These are phyloP conservation scores for Omphaloscelis lunosa DNA, from an alignment of 2,888 invertebrate species.

Conservation along the genomic window DNA sequence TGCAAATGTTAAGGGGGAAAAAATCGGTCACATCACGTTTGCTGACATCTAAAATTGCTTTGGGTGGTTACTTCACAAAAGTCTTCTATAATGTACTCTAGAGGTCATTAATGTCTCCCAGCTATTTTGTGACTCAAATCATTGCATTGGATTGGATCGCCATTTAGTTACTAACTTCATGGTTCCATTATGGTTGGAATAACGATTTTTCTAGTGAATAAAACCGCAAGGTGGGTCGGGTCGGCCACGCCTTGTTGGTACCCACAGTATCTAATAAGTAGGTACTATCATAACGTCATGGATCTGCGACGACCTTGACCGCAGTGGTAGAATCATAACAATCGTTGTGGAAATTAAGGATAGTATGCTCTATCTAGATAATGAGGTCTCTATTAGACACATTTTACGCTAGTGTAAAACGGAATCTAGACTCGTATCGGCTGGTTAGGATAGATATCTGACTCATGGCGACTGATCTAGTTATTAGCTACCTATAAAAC, in stretches of 20 bases:
- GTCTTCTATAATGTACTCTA: slow-evolving; percentile 17
- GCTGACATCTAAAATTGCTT: slow-evolving; percentile 31
- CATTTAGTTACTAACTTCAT: slow-evolving; percentile 55
- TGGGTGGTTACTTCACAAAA: neutral
- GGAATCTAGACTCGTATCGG: slow-evolving; percentile 9
- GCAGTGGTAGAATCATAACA: slow-evolving; percentile 71
- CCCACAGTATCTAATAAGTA: slow-evolving; percentile 62
- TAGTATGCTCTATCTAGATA: slow-evolving; percentile 57
- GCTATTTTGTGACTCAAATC: slow-evolving; percentile 28
- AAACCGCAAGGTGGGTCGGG: slow-evolving; percentile 76
- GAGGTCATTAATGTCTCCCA: slow-evolving; percentile 12
- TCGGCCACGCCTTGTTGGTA: slow-evolving; percentile 75
- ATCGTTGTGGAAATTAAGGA: slow-evolving; percentile 64
- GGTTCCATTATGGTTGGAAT: slow-evolving; percentile 64
- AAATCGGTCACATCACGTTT: slow-evolving; percentile 30
- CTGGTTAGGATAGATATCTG: slow-evolving; percentile 6
- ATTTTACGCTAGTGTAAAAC: slow-evolving; percentile 34
- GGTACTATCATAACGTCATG: slow-evolving; percentile 72
- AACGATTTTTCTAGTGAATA: slow-evolving; percentile 71
- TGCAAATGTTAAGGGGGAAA: slow-evolving; percentile 39
- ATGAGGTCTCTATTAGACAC: slow-evolving; percentile 30
- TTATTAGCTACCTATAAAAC: slow-evolving; percentile 27
- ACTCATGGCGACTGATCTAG: slow-evolving; percentile 24
- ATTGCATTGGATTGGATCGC: slow-evolving; percentile 40
- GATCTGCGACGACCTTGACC: slow-evolving; percentile 75